A percentile compares a stretch with the other conserved stretches of the same genome.
Conservation (phyloP, 2,888 invertebrate genomes). For the Lepetodrilus schrolli region DNA sequence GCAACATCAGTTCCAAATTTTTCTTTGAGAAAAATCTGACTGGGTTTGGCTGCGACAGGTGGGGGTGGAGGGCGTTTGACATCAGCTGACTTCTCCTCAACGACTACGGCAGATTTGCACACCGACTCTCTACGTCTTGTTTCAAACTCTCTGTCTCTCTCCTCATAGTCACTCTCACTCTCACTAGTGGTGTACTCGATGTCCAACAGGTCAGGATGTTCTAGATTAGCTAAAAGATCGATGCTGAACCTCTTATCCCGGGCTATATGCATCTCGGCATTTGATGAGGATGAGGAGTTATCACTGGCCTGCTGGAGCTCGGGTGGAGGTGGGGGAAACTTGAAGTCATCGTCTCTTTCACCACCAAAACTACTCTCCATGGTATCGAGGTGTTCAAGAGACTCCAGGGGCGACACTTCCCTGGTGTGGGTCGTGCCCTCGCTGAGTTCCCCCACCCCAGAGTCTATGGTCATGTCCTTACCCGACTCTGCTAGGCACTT, state of each 20-base stretch:
- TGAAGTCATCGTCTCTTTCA: constrained; percentile 43
- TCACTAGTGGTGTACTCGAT: constrained; percentile 58
- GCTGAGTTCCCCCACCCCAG: constrained; percentile 52
- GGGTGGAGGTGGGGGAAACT: constrained; percentile 36
- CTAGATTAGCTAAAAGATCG: constrained; percentile 61
- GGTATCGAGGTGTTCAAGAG: constrained; percentile 45
- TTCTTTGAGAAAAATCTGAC: constrained; percentile 24
- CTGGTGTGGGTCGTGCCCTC: constrained; percentile 41
- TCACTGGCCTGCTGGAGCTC: constrained; percentile 39
- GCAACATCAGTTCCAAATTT: not conserved
- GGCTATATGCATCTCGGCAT: constrained; percentile 27
- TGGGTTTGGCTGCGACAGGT: constrained; percentile 31
- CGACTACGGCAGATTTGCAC: not conserved
- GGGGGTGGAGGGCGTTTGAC: constrained; percentile 34
- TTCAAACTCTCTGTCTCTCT: constrained; percentile 25
- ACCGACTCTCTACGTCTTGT: not conserved
- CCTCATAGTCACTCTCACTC: constrained; percentile 55
- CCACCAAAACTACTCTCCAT: constrained; percentile 29
- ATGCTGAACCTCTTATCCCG: constrained; percentile 53
- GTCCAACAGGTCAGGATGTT: constrained; percentile 48
- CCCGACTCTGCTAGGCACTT: constrained; percentile 56
- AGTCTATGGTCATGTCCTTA: constrained; percentile 61
- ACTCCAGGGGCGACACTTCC: constrained; percentile 56
- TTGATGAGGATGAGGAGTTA: constrained; percentile 47
- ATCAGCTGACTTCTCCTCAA: constrained; percentile 28